Conservation (phyloP, 2,113 vertebrate genomes). For the Tachysurus vachellii region DNA sequence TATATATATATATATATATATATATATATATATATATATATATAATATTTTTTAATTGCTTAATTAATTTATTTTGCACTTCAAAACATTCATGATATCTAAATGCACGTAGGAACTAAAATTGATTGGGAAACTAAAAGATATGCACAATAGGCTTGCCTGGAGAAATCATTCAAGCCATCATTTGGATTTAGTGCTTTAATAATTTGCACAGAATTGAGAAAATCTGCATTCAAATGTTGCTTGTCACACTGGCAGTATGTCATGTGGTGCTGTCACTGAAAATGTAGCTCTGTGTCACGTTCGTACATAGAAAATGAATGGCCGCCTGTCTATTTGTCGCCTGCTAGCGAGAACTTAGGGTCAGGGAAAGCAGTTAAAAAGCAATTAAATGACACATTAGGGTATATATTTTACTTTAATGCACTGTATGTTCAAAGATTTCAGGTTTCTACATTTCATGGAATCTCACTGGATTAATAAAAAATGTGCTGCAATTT, state of each 20-base stretch:
- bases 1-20: too few relatives aligned
- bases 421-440: neutral
- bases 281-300: neutral
- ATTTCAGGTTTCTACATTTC: neutral
- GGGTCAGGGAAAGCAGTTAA: neutral
- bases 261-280: neutral
- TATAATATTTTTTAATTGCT: too few relatives aligned
- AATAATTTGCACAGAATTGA: neutral
- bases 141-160: neutral
- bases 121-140: neutral
- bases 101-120: neutral
- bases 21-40: too few relatives aligned
- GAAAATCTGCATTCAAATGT: neutral
- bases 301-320: neutral
- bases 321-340: neutral
- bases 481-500: constrained; percentile 11
- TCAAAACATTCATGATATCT: neutral
- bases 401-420: neutral
- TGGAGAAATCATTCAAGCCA: neutral
- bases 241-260: neutral
- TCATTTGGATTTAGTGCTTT: neutral
- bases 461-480: neutral
- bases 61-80: neutral
- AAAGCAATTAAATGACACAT: constrained; percentile 12
- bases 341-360: neutral